Percentiles rank a stretch among this genome's conserved stretches.
Evolutionary conservation across 2,113 vertebrate species (phyloP).

Genomic region (Rhinogobius similis): DNA sequence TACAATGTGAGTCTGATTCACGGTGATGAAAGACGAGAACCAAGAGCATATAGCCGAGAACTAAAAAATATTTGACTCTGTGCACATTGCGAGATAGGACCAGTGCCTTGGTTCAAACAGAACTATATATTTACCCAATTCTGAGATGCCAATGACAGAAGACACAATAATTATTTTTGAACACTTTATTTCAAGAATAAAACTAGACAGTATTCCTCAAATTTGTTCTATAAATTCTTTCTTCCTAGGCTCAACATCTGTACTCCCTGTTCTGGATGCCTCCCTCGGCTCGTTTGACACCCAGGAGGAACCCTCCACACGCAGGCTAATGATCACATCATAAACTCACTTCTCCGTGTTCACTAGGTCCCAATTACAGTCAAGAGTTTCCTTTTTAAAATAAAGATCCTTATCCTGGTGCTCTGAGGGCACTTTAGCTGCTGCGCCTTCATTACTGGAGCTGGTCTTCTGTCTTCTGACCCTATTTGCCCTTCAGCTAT

Average conservation of each 20-base stretch:
- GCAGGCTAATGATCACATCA: conserved; percentile 60
- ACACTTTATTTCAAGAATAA: background rate
- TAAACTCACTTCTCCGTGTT: conserved; percentile 42
- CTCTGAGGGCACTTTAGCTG: conserved; percentile 37
- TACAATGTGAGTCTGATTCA: too few relatives aligned
- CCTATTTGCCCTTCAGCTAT: conserved; percentile 6
- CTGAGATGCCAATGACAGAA: background rate
- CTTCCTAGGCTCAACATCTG: conserved; percentile 8
- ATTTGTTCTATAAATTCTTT: conserved; percentile 13
- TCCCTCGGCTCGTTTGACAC: conserved; percentile 26
- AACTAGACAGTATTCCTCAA: background rate
- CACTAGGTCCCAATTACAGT: conserved; percentile 61
- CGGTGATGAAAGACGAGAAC: too few relatives aligned
- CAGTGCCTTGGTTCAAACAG: background rate
- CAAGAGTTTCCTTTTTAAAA: conserved; percentile 60
- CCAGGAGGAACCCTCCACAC: conserved; percentile 44
- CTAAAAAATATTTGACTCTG: background rate
- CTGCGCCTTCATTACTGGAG: conserved; percentile 45
- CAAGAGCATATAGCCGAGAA: background rate
- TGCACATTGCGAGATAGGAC: background rate
- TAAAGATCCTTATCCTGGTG: conserved; percentile 44
- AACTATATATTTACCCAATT: background rate
- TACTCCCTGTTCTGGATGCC: conserved; percentile 9
- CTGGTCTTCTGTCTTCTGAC: conserved; percentile 15
- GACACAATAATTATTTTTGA: background rate